Evolutionary conservation across 2,888 invertebrate species (phyloP), one percentile per base, ranked within the genome.

Genomic region (Lydus trimaculatus): DNA sequence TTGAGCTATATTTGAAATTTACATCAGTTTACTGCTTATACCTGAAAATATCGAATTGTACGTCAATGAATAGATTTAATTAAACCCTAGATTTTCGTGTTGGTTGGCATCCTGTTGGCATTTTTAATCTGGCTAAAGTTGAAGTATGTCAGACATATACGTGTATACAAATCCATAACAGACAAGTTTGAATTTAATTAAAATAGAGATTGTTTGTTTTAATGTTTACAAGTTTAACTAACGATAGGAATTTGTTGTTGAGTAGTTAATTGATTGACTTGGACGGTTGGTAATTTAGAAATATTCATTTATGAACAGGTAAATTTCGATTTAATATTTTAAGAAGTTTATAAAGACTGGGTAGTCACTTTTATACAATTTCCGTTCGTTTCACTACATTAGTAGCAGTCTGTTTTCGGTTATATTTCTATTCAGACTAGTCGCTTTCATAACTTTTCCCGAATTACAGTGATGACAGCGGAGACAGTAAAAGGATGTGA

Each of bases 371-470:
- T 70, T 67, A 48, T 67, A 56, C 63, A 67, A 65, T 67, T 71
- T 67, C 67, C 65, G 65, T 67, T 61, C 52, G 65, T 70, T 70
- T 65, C 70, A 60, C 61, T 67, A 67, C 70, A 67, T 70, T 70
- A 70, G 67, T 63, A 61, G 58, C 71, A 71, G 65, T 71, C 71
- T 71, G 71, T 71, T 71, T 67, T 67, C 67, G 63, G 71, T 71
- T 71, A 71, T 67, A 65, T 63, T 71, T 65, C 67, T 60, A 70
- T 70, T 70, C 70, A 62, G 67, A 48, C 64, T 61, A 52, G 58
- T n/a, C 28, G 48, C 65, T 64, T 63, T 63, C 71, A 71, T 71
- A 71, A 71, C 63, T 71, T 71, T 67, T 61, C 36, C 56, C 58
- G 66, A 69, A 69, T 69, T 65, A 65, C 63, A 63, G 48, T 36